Percentiles rank a stretch among this genome's conserved stretches.
Conservation (phyloP, 2,113 vertebrate genomes). For the Leptocoma aspasia region DNA sequence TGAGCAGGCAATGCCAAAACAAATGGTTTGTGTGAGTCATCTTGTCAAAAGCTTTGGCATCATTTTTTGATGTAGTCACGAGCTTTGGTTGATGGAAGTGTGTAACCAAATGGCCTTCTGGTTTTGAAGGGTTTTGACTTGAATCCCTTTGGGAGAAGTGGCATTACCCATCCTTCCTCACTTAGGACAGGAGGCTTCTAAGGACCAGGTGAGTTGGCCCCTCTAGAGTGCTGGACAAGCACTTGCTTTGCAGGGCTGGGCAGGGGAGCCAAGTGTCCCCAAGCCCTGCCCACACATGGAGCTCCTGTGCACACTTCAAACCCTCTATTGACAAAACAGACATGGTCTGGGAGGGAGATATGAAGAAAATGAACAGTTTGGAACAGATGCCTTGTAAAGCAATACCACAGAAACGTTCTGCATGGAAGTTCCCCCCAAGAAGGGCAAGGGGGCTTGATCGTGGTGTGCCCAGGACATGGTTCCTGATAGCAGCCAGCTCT, state of each 20-base stretch:
- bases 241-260: background rate
- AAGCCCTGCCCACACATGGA: background rate
- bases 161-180: background rate
- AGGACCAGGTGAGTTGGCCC: background rate
- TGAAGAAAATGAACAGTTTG: background rate
- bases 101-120: background rate
- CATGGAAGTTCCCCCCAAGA: background rate
- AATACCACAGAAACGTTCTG: background rate
- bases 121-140: background rate
- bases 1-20: background rate
- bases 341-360: background rate
- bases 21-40: background rate
- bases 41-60: background rate
- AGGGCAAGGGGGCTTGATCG: background rate
- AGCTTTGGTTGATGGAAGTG: background rate
- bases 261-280: accelerated
- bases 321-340: background rate
- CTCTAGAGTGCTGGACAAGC: background rate
- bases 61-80: accelerated
- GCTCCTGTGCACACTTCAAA: background rate
- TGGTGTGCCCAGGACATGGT: background rate
- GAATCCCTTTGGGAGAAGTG: background rate
- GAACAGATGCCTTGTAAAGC: background rate
- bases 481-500: conserved; percentile 12
- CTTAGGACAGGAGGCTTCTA: background rate